Evolutionary conservation across 1,140 invertebrate genomes (phyloP).

Genomic region (Drosophila virilis): DNA sequence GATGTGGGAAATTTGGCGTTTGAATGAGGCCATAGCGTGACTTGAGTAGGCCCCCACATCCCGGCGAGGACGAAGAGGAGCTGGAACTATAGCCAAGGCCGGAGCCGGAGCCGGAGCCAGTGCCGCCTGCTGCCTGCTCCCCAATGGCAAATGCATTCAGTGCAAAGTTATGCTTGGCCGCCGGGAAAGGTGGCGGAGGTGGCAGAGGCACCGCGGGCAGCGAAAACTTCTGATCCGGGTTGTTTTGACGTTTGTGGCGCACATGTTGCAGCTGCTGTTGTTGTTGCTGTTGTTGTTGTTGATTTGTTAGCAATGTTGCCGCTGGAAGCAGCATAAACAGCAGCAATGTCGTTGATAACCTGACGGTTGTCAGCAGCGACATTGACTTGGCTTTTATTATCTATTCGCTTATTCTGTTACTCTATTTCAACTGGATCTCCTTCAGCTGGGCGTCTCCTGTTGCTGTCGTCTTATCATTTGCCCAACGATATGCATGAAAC

Average conservation of each 20-base stretch:
- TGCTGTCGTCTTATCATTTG: slow-evolving; percentile 57
- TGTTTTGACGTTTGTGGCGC: slow-evolving; percentile 32
- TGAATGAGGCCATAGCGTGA: slow-evolving; percentile 88
- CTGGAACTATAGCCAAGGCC: slow-evolving; percentile 15
- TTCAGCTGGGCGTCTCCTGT: slow-evolving; percentile 22
- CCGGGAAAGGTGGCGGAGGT: slow-evolving; percentile 70
- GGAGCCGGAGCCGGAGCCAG: slow-evolving; percentile 1
- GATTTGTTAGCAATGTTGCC: slow-evolving; percentile 35
- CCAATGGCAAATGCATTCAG: slow-evolving; percentile 65
- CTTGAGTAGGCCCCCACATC: slow-evolving; percentile 88
- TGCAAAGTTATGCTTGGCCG: slow-evolving; percentile 65
- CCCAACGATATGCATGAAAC: slow-evolving; percentile 30
- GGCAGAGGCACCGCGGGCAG: slow-evolving; percentile 75
- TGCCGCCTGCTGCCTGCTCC: slow-evolving; percentile 19
- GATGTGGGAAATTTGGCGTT: slow-evolving; percentile 92
- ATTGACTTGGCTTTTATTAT: slow-evolving; percentile 63
- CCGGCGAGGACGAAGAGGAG: slow-evolving; percentile 11
- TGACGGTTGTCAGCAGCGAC: slow-evolving; percentile 50
- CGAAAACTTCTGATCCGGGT: slow-evolving; percentile 68
- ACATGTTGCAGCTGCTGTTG: slow-evolving; percentile 15
- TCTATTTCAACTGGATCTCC: slow-evolving; percentile 14
- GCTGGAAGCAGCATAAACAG: slow-evolving; percentile 45
- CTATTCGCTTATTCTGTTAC: slow-evolving; percentile 13
- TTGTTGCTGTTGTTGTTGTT: slow-evolving; percentile 28
- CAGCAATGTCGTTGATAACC: slow-evolving; percentile 56